A percentile compares a stretch with the other conserved stretches of the same genome.
Conservation (phyloP, 2,888 invertebrate species). For the Rhogogaster chlorosoma region DNA sequence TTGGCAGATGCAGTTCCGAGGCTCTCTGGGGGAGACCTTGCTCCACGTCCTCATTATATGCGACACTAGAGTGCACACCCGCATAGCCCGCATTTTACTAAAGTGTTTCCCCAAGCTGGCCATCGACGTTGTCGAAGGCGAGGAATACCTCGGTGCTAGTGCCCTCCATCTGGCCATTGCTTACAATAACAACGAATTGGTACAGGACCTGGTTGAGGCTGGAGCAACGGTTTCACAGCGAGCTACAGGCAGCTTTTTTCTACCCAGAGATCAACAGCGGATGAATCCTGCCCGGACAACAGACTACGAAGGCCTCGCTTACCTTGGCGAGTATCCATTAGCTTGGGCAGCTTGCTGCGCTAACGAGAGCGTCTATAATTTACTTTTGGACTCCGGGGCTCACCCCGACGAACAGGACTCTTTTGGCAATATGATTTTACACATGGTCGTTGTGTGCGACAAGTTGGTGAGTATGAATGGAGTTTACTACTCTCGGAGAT, state of each 20-base stretch:
- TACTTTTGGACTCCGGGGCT: constrained; percentile 94
- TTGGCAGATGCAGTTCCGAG: constrained; percentile 98
- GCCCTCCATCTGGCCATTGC: constrained; percentile 97
- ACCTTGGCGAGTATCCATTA: constrained; percentile 97
- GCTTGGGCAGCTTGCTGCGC: constrained; percentile 99
- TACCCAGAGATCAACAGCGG: constrained; percentile 96
- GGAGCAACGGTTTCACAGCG: constrained; percentile 96
- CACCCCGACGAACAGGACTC: constrained; percentile 98
- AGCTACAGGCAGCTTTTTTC: constrained; percentile 97
- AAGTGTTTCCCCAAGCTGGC: constrained; percentile 93
- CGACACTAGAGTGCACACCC: constrained; percentile 91
- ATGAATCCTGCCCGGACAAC: constrained; percentile 89
- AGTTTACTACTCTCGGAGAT: neutral
- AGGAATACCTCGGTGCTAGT: constrained; percentile 98
- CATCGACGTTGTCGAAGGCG: constrained; percentile 97
- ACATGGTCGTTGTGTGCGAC: constrained; percentile 99
- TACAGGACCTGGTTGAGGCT: constrained; percentile 94
- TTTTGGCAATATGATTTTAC: constrained; percentile 99
- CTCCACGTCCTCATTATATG: constrained; percentile 97
- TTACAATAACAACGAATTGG: constrained; percentile 96
- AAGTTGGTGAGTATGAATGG: constrained; percentile 86
- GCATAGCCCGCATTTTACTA: constrained; percentile 92
- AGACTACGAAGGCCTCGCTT: constrained; percentile 97
- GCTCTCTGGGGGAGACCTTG: constrained; percentile 96
- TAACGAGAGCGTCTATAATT: constrained; percentile 98